Evolutionary conservation across 2,797 vertebrate species (phyloP).

Genomic region (Phylloscopus collybita): DNA sequence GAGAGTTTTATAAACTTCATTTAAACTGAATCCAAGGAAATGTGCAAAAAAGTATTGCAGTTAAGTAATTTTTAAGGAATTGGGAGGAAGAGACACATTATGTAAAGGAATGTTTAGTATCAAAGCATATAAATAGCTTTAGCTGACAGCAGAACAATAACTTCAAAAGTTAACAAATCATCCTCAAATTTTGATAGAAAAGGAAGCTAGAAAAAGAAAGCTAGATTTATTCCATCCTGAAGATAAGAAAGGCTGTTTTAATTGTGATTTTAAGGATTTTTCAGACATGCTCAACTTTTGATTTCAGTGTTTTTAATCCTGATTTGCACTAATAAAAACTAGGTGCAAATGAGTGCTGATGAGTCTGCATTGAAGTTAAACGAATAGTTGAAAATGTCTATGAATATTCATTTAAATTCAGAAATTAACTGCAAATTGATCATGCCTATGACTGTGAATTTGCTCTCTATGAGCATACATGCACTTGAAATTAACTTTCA

Average conservation of each 20-base stretch:
- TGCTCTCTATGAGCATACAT: neutral
- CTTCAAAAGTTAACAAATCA: constrained; percentile 49
- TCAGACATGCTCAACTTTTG: constrained; percentile 2
- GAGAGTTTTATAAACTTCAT: neutral
- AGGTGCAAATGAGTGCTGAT: constrained; percentile 37
- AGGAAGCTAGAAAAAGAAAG: constrained; percentile 23
- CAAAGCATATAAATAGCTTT: constrained; percentile 55
- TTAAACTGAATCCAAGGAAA: neutral
- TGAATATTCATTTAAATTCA: constrained; percentile 59
- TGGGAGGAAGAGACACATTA: constrained; percentile 26
- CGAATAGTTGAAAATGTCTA: constrained; percentile 26
- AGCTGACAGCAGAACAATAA: constrained; percentile 57
- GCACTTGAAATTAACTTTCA: constrained; percentile 45
- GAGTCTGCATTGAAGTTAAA: constrained; percentile 28
- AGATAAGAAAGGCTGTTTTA: constrained; percentile 30
- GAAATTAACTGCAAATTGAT: constrained; percentile 52
- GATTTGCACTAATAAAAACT: constrained; percentile 58
- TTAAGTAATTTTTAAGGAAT: constrained; percentile 14
- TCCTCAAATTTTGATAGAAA: constrained; percentile 48
- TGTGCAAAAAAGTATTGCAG: neutral
- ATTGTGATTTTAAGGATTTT: neutral
- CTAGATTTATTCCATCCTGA: constrained; percentile 32
- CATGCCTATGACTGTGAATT: constrained; percentile 36
- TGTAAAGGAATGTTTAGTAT: constrained; percentile 54
- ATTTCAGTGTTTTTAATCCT: constrained; percentile 1